These are phyloP conservation scores for Columba livia DNA, from an alignment of 2,113 vertebrate species.

Conservation along the genomic window DNA sequence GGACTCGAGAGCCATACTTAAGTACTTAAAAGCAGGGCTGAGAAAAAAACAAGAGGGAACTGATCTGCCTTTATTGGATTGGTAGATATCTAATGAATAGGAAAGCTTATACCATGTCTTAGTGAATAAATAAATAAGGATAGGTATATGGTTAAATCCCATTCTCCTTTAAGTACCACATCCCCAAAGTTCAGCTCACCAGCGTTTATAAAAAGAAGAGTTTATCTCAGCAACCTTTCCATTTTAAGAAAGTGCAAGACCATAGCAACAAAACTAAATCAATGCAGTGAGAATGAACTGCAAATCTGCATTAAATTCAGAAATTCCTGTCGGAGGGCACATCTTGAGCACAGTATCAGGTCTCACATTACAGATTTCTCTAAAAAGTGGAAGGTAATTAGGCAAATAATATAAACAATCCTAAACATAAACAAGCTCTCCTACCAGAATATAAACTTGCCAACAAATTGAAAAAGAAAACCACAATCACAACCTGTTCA, in stretches of 20 bases:
- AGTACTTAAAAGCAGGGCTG: neutral
- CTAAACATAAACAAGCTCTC: neutral
- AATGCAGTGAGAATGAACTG: neutral
- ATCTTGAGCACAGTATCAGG: neutral
- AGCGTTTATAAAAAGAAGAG: neutral
- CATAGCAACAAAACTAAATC: neutral
- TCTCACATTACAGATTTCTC: neutral
- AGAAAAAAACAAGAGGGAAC: neutral
- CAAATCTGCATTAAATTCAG: neutral
- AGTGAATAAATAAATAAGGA: neutral
- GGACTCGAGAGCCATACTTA: neutral
- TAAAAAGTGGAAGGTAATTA: conserved; percentile 28
- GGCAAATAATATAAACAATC: neutral
- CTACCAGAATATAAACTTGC: neutral
- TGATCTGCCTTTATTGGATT: neutral
- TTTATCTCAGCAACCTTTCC: neutral
- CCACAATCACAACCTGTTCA: neutral
- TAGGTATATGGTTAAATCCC: neutral
- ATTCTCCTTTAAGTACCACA: neutral
- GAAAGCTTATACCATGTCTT: neutral
- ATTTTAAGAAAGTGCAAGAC: neutral
- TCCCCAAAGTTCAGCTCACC: neutral
- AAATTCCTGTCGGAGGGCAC: neutral
- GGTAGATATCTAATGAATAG: neutral
- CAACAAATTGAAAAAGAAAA: neutral